Base-by-base conservation (phyloP, 1,140 invertebrate genomes). In the Dreissena rostriformis region DNA sequence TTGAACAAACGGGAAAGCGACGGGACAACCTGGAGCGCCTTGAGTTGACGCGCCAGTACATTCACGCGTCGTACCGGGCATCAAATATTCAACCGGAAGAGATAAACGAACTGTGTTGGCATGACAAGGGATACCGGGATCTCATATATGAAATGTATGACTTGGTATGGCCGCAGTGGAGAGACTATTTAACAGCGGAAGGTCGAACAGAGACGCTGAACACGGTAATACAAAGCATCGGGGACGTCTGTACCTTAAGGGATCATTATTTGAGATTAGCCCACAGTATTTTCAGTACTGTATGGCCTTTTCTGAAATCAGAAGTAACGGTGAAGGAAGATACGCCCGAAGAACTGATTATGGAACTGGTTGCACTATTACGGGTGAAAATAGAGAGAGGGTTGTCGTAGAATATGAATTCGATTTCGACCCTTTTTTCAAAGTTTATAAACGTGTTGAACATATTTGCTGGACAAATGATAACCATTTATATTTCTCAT, bases 111-210 rank as follows among this genome's bases (percentile, higher is more conserved):
- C 65, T 15, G 24, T 39, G 39, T 39, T 39, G 39, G 39, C 2
- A 39, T 39, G 39, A 15, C 10, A 26, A 15, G 55, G 61, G 6
- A 24, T 61, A 29, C 14, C 61, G 73, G 10, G 55, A 75, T 61
- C 6, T 1, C 14, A 19, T 22, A 0, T 29, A 8, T 61, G 61
- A 75, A 29, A 75, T 75, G 73, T 75, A 61, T 22, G 55, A 75
- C 57, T 61, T 75, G 24, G 73, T 75, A 24, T 61, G 19, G 73
- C 73, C 73, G 6, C 22, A 75, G 14, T 75, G 73, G 73, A 61
- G 52, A 26, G 19, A 51, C 26, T 51, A 71, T 29, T 71, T 71
- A 28, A 26, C 14, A 22, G 29, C 19, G 15, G 65, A 26, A 29
- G 4, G 11, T 28, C 24, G 24, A n/a, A 19, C n/a, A 26, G 24